phyloP scores from a whole-genome alignment of 1,140 invertebrate genomes.

The Whitmania pigra region DNA sequence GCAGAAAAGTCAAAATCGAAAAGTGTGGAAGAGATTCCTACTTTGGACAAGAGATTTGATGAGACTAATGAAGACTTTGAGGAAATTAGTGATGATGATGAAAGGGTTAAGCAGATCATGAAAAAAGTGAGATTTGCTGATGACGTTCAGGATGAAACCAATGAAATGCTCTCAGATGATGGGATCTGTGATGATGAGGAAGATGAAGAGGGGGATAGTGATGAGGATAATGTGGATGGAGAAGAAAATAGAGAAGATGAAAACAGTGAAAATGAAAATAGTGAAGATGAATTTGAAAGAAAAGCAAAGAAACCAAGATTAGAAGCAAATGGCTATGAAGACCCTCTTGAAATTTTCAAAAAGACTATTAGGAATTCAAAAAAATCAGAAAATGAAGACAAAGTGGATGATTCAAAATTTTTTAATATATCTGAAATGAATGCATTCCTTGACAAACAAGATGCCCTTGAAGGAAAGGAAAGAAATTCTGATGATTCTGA shows the following conservation, averaged over 20 bases:
- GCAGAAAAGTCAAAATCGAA: no score
- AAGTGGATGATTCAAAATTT: background rate
- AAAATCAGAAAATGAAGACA: background rate
- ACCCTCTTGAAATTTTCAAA: no score
- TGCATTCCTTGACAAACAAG: background rate
- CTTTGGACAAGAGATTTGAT: background rate
- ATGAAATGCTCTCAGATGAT: background rate
- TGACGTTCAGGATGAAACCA: slow-evolving; percentile 7
- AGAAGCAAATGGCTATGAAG: no score
- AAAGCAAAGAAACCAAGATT: no score
- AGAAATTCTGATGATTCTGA: slow-evolving; percentile 2
- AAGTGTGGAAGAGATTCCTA: background rate
- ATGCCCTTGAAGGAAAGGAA: background rate
- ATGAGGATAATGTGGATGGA: slow-evolving; percentile 27
- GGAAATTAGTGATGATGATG: background rate
- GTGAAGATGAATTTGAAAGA: slow-evolving; percentile 22
- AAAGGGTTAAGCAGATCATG: background rate
- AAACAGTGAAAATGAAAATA: slow-evolving; percentile 24
- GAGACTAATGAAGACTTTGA: background rate
- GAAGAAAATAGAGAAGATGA: slow-evolving; percentile 26
- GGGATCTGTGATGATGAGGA: slow-evolving; percentile 13
- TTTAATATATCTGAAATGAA: background rate
- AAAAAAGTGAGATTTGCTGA: slow-evolving; percentile 1
- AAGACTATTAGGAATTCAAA: no score
- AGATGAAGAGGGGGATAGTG: slow-evolving; percentile 23